These are phyloP conservation scores for Sebastiscus tertius DNA, from an alignment of 2,797 vertebrate genomes.

Conservation along the genomic window DNA sequence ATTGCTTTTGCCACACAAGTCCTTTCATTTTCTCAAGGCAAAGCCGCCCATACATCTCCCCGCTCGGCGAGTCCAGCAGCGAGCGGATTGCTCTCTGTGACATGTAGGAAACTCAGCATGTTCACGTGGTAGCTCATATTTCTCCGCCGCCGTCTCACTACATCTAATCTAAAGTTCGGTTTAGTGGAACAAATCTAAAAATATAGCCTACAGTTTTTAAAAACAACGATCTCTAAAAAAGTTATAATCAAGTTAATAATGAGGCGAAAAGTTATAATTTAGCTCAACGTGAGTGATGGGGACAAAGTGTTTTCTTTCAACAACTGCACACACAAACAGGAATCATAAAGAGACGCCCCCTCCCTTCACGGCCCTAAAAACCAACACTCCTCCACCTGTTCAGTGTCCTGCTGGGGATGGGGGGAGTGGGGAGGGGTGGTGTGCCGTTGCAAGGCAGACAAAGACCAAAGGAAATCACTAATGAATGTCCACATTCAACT, in stretches of 20 bases:
- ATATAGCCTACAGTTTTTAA: not conserved
- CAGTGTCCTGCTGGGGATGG: slow-evolving; percentile 55
- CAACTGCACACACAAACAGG: slow-evolving; percentile 68
- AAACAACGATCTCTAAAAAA: not conserved
- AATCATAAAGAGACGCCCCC: slow-evolving; percentile 54
- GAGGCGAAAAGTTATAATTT: not conserved
- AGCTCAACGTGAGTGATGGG: slow-evolving; percentile 34
- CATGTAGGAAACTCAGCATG: slow-evolving; percentile 46
- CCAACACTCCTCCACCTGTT: slow-evolving; percentile 75
- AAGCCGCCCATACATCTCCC: slow-evolving; percentile 45
- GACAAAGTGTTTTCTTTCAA: slow-evolving; percentile 46
- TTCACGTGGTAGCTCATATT: slow-evolving; percentile 21
- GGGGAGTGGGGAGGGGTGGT: slow-evolving; percentile 4
- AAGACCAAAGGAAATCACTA: slow-evolving; percentile 12
- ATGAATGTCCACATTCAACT: not conserved
- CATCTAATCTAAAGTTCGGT: slow-evolving; percentile 17
- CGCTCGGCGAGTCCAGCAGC: slow-evolving; percentile 22
- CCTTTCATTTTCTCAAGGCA: slow-evolving; percentile 64
- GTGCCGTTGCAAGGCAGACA: slow-evolving; percentile 27
- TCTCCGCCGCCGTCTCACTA: not conserved
- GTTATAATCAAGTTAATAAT: not conserved
- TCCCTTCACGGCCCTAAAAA: slow-evolving; percentile 44
- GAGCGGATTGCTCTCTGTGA: slow-evolving; percentile 42
- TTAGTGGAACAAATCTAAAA: slow-evolving; percentile 2
- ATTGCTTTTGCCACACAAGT: slow-evolving; percentile 65